phyloP scores from a whole-genome alignment of 1,140 invertebrate genomes.

The Zaprionus gabonicus region DNA sequence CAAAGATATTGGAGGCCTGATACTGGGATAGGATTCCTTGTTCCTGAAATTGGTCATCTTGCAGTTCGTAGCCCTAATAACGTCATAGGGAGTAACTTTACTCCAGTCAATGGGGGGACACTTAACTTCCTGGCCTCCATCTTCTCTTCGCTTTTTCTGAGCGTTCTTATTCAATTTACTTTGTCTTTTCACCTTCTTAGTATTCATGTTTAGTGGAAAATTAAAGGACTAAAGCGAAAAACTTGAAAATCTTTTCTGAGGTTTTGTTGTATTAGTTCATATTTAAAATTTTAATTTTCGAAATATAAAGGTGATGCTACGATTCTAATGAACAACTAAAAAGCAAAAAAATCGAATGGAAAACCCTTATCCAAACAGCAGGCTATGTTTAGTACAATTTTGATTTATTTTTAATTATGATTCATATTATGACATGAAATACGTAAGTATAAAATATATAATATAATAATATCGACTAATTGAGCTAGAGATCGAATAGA shows the following conservation, averaged over 20 bases:
- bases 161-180: too few species aligned
- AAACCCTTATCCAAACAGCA: background rate
- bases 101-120: background rate
- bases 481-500: too few species aligned
- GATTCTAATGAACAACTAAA: background rate
- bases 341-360: background rate
- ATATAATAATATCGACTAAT: too few species aligned
- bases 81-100: constrained; percentile 24
- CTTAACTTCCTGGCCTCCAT: background rate
- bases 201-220: background rate
- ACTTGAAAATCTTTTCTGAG: background rate
- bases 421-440: too few species aligned
- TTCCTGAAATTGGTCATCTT: constrained; percentile 22
- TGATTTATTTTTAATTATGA: too few species aligned
- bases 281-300: background rate
- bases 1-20: constrained; percentile 48
- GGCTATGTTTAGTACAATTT: background rate
- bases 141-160: background rate
- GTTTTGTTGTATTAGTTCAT: constrained; percentile 1
- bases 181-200: too few species aligned
- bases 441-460: too few species aligned
- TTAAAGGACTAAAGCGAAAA: background rate
- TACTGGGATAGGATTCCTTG: constrained; percentile 46
- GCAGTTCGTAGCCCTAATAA: constrained; percentile 52
- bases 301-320: background rate